phyloP scores from a whole-genome alignment of 2,888 invertebrate species.

The Meteorus colon region DNA sequence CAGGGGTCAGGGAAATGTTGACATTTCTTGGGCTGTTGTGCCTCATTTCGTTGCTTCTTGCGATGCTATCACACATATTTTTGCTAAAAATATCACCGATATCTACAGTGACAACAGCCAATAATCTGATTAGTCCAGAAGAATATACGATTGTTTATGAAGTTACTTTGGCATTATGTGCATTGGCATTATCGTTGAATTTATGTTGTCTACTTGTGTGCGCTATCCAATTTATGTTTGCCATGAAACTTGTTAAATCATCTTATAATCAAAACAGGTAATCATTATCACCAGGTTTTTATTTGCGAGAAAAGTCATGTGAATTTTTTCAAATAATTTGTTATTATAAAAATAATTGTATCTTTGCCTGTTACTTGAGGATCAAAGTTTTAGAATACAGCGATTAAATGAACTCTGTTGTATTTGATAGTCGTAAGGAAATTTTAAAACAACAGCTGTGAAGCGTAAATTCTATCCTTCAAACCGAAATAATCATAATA shows the following conservation, averaged over 20 bases:
- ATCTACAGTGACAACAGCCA: conserved; percentile 74
- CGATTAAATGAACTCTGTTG: no score
- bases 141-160: conserved; percentile 93
- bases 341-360: no score
- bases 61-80: conserved; percentile 88
- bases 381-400: no score
- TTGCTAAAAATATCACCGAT: conserved; percentile 88
- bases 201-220: conserved; percentile 94
- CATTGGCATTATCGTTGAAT: conserved; percentile 90
- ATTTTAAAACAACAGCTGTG: no score
- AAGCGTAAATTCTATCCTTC: no score
- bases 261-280: conserved; percentile 76
- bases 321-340: no score
- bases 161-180: conserved; percentile 92
- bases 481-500: no score
- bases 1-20: conserved; percentile 84
- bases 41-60: conserved; percentile 88
- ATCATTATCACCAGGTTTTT: conserved; percentile 42
- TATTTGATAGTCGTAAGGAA: no score
- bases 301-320: no score
- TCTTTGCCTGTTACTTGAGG: no score
- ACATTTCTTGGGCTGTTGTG: conserved; percentile 90
- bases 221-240: conserved; percentile 95
- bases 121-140: conserved; percentile 78
- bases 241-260: conserved; percentile 91